phyloP scores from a whole-genome alignment of 2,797 vertebrate species.

The Sarcoramphus papa region DNA sequence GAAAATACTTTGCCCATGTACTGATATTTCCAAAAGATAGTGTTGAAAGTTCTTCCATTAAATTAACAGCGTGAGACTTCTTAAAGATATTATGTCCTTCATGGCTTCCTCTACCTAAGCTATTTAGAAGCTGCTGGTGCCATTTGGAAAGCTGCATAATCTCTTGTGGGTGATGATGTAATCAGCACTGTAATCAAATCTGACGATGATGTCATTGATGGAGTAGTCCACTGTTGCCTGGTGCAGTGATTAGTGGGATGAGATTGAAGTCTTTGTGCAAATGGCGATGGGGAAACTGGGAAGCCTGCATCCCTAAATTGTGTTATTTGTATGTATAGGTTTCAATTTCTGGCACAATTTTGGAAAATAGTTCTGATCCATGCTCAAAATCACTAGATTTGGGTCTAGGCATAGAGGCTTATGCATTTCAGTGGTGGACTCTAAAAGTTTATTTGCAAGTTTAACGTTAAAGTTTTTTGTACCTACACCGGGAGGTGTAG shows the following conservation, averaged over 20 bases:
- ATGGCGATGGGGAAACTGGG: neutral
- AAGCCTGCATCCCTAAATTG: neutral
- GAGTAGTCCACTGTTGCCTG: neutral
- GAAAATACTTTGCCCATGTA: neutral
- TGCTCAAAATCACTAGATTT: neutral
- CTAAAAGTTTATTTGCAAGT: neutral
- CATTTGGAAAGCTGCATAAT: neutral
- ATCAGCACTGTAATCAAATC: constrained; percentile 9
- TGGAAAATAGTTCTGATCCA: neutral
- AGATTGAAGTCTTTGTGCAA: neutral
- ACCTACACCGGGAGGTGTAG: rapidly evolving
- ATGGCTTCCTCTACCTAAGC: neutral
- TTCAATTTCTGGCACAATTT: neutral
- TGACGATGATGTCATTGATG: neutral
- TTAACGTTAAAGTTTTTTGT: neutral
- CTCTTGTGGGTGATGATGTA: constrained; percentile 20
- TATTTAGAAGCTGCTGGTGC: neutral
- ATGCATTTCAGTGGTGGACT: neutral
- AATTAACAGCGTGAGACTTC: neutral
- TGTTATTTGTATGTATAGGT: neutral
- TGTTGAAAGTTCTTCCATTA: neutral
- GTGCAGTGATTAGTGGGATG: neutral
- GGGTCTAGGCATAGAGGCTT: neutral
- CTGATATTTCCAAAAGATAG: neutral
- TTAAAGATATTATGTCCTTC: neutral